phyloP scores from a whole-genome alignment of 1,140 invertebrate species.

The Nasonia longicornis region DNA sequence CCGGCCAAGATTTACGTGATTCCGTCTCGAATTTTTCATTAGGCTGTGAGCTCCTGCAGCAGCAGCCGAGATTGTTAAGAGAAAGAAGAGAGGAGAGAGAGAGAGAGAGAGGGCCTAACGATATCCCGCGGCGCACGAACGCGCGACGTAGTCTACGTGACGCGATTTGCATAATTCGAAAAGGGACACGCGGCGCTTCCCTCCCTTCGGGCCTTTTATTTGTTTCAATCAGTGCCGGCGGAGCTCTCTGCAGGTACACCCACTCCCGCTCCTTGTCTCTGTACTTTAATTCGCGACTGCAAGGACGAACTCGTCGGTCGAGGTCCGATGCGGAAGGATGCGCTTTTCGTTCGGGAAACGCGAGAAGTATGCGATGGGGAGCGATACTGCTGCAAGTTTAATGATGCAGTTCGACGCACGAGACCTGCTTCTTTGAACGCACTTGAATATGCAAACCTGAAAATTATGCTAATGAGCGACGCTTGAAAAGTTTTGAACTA shows the following conservation, averaged over 20 bases:
- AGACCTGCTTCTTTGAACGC: too few species aligned
- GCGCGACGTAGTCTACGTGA: constrained; percentile 34
- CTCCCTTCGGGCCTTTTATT: constrained; percentile 27
- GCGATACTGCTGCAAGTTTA: too few species aligned
- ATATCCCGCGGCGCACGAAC: constrained; percentile 25
- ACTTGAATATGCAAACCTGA: too few species aligned
- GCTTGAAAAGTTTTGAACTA: too few species aligned
- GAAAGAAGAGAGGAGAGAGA: background rate
- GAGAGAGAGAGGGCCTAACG: constrained; percentile 23
- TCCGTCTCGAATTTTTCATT: constrained; percentile 43
- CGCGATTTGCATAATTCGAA: constrained; percentile 41
- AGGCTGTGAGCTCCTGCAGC: background rate
- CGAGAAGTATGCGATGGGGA: too few species aligned
- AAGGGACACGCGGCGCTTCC: constrained; percentile 9
- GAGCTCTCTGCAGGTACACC: background rate
- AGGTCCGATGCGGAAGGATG: background rate
- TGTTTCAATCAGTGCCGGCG: constrained; percentile 40
- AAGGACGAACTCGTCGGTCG: background rate
- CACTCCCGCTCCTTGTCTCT: background rate
- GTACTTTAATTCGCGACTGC: constrained; percentile 34
- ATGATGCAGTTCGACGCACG: too few species aligned
- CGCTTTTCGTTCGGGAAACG: too few species aligned
- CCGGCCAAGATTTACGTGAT: constrained; percentile 35
- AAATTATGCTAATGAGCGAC: too few species aligned
- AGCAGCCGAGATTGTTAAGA: background rate